phyloP scores from a whole-genome alignment of 2,113 vertebrate species.

The Centropus unirufus region DNA sequence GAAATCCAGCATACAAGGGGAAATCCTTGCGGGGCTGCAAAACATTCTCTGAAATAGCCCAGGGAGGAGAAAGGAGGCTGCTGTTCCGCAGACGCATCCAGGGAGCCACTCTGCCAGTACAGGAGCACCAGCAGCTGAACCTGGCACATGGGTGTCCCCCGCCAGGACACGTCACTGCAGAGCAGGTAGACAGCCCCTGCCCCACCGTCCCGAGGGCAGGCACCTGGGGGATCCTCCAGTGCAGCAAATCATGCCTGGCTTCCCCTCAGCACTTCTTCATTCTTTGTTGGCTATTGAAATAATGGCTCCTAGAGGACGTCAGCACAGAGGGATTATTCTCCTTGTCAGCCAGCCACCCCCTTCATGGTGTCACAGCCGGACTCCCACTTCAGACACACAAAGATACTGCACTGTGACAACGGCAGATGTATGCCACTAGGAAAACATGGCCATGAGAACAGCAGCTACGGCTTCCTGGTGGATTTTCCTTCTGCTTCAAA shows the following conservation, averaged over 20 bases:
- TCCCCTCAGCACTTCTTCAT: background rate
- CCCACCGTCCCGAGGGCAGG: background rate
- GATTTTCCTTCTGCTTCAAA: background rate
- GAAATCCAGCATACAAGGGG: background rate
- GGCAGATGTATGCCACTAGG: background rate
- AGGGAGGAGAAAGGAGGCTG: background rate
- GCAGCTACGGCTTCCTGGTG: background rate
- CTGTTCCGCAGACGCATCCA: accelerated
- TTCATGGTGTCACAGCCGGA: accelerated
- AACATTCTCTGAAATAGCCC: background rate
- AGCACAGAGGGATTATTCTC: background rate
- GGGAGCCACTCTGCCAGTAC: background rate
- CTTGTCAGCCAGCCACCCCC: background rate
- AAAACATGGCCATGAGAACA: background rate
- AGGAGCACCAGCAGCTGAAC: accelerated
- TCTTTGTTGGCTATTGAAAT: background rate
- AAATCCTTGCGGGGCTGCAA: background rate
- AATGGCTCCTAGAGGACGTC: background rate
- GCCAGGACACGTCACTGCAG: background rate
- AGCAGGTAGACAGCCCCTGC: no score
- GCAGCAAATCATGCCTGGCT: background rate
- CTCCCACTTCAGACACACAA: background rate
- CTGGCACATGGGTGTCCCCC: accelerated
- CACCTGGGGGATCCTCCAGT: accelerated
- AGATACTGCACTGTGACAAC: background rate